A percentile compares a stretch with the other conserved stretches of the same genome.
Evolutionary conservation across 2,113 vertebrate genomes (phyloP).

Genomic region (Brachionichthys hirsutus): DNA sequence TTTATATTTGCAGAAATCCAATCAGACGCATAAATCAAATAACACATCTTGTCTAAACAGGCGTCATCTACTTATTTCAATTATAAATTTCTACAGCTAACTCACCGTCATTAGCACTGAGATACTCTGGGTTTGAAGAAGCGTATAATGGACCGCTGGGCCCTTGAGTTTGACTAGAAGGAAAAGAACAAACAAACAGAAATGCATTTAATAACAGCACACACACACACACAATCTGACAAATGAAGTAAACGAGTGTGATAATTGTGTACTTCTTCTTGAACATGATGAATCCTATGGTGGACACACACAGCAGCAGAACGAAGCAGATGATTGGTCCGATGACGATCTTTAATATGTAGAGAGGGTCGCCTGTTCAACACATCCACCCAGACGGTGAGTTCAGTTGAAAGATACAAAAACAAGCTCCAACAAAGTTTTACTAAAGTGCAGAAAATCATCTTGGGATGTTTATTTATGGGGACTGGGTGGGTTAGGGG

Average conservation of each 20-base stretch:
- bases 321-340: constrained; percentile 86
- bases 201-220: background rate
- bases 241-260: background rate
- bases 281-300: constrained; percentile 82
- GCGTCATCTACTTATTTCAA: too few species aligned
- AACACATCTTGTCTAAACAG: too few species aligned
- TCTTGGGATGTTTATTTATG: background rate
- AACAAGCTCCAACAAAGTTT: constrained; percentile 13
- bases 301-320: constrained; percentile 80
- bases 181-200: constrained; percentile 1
- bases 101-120: constrained; percentile 92
- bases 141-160: constrained; percentile 91
- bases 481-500: too few species aligned
- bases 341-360: constrained; percentile 85
- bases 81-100: too few species aligned
- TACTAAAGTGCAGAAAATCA: background rate
- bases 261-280: constrained; percentile 83
- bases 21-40: background rate
- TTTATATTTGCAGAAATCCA: background rate
- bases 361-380: constrained; percentile 80
- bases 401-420: constrained; percentile 30
- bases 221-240: background rate
- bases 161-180: constrained; percentile 86
- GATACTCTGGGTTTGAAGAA: constrained; percentile 94
- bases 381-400: constrained; percentile 20